Base-by-base conservation (phyloP, 2,888 invertebrate species). In the Synanthedon formicaeformis region DNA sequence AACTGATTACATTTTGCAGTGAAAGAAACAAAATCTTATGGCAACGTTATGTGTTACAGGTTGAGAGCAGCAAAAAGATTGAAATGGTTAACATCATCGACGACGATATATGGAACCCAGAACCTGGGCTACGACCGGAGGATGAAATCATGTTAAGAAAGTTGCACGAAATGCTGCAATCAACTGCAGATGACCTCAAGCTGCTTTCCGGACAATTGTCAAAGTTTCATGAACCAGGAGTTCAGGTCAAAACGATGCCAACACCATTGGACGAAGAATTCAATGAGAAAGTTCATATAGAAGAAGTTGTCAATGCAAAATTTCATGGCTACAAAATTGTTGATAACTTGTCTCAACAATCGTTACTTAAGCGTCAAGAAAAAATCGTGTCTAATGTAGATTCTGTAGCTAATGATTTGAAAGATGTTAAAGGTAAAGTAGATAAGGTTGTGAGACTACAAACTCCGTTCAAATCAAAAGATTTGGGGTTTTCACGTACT, bases 281-380 rank as follows among this genome's bases (percentile, higher is more conserved):
- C 61, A 88, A 88, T 58, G 81, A 86, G 65, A 83, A 81, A 68
- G 71, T 84, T 56, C 83, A 85, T 60, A 82, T 88, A 51, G 81
- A 86, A 63, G 81, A 88, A 74, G 63, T 87, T 34, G 88, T 88
- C 5, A 81, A 81, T 59, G 88, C 87, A n/a, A 88, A 86, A 71
- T 83, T 88, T 61, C 75, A 82, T 61, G 82, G 84, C 34, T 67
- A 79, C 63, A 81, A 81, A 74, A 71, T 84, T 51, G 58, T 77
- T 58, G 73, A 79, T 56, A 71, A 67, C 57, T 51, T 62, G 50
- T 14, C 51, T 23, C 57, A 53, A 56, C 56, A 50, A 54, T 57
- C 60, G 64, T 55, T 58, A 59, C 52, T 45, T 55, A 52, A 66
- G 66, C 10, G 62, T 56, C 55, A 50, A 60, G 12, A 54, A 48